Evolutionary conservation across 2,113 vertebrate genomes (phyloP).

Genomic region (Chaetura pelagica): DNA sequence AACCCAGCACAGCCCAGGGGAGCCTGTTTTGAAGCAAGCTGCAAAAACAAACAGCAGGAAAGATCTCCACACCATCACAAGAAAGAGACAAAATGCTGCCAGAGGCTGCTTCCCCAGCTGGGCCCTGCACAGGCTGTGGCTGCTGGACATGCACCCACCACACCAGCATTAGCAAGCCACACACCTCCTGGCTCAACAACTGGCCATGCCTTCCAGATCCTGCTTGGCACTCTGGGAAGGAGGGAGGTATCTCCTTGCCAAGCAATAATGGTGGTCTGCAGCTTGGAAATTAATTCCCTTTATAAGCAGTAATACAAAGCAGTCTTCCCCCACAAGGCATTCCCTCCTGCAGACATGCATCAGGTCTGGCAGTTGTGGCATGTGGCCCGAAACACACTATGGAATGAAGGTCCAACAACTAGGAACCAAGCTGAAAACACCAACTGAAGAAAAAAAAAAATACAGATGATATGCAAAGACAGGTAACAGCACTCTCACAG

Average conservation of each 20-base stretch:
- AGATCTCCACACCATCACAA: background rate
- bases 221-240: background rate
- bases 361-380: background rate
- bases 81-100: background rate
- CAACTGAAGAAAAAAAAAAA: background rate
- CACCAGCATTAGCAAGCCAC: accelerated
- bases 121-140: background rate
- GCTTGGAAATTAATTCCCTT: background rate
- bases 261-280: background rate
- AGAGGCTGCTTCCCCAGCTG: background rate
- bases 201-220: background rate
- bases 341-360: background rate
- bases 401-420: background rate
- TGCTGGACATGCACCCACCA: accelerated
- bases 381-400: accelerated
- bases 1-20: background rate
- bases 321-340: background rate
- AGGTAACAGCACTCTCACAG: background rate
- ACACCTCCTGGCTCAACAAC: background rate
- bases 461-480: background rate
- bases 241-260: background rate
- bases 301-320: background rate
- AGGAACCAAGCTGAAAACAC: background rate
- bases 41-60: background rate
- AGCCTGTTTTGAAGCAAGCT: background rate